These are phyloP conservation scores for Synanthedon vespiformis DNA, from an alignment of 2,888 invertebrate genomes.

Conservation along the genomic window DNA sequence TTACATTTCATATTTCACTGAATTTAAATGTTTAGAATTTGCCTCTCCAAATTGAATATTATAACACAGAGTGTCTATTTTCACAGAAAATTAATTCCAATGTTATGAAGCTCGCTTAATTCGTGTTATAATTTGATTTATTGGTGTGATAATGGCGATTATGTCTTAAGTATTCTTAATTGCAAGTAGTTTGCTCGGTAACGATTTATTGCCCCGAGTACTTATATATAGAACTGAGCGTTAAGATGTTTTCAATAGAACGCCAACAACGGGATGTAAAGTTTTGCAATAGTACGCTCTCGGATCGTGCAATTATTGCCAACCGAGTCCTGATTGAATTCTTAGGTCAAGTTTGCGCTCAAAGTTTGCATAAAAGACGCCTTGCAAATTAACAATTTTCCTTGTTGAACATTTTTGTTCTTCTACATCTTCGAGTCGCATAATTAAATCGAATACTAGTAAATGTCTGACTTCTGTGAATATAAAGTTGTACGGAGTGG, in stretches of 20 bases:
- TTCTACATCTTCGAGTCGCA: slow-evolving; percentile 16
- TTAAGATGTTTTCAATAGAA: slow-evolving; percentile 63
- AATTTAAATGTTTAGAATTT: slow-evolving; percentile 14
- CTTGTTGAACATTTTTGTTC: slow-evolving; percentile 29
- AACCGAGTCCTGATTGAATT: slow-evolving; percentile 61
- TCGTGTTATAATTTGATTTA: slow-evolving; percentile 37
- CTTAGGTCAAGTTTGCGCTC: slow-evolving; percentile 56
- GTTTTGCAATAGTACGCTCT: slow-evolving; percentile 55
- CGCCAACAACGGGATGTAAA: slow-evolving; percentile 51
- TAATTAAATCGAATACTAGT: slow-evolving; percentile 1
- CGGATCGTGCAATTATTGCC: slow-evolving; percentile 57
- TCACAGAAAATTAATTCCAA: not conserved
- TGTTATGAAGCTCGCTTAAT: slow-evolving; percentile 6
- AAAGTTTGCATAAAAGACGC: slow-evolving; percentile 55
- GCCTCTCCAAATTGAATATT: not conserved
- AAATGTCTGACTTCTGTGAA: slow-evolving; percentile 10
- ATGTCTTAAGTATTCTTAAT: slow-evolving; percentile 48
- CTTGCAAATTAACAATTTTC: slow-evolving; percentile 46
- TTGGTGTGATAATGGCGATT: slow-evolving; percentile 50
- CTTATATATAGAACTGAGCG: slow-evolving; percentile 18
- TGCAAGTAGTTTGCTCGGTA: slow-evolving; percentile 44
- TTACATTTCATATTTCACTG: slow-evolving; percentile 44
- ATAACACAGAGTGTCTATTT: not conserved
- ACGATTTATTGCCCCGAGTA: slow-evolving; percentile 34
- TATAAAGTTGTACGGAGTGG: slow-evolving; percentile 11